These are phyloP conservation scores for Hydropotes inermis DNA, from an alignment of 2,113 vertebrate species.

Conservation along the genomic window DNA sequence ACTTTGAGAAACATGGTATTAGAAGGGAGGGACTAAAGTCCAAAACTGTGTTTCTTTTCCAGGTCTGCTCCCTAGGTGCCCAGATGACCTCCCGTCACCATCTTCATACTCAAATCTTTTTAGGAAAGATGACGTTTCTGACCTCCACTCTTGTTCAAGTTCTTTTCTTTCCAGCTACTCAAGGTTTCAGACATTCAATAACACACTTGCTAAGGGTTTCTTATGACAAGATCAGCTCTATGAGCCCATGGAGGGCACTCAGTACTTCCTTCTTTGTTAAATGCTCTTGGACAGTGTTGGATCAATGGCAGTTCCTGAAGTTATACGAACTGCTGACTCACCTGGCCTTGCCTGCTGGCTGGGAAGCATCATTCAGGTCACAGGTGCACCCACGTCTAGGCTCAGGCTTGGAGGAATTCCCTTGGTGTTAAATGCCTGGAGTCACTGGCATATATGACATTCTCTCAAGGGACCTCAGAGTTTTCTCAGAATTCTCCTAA, in stretches of 20 bases:
- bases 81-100: background rate
- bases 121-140: background rate
- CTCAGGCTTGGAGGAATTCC: background rate
- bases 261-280: background rate
- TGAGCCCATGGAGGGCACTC: background rate
- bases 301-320: background rate
- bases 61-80: background rate
- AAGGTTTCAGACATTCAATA: background rate
- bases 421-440: background rate
- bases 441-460: fast-evolving
- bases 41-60: background rate
- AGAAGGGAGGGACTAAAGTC: background rate
- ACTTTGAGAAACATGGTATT: background rate
- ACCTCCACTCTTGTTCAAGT: background rate
- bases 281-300: too few species aligned
- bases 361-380: background rate
- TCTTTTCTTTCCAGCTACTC: background rate
- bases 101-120: background rate
- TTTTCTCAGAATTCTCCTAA: background rate
- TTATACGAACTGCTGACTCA: background rate
- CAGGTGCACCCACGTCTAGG: background rate
- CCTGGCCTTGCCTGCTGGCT: too few species aligned
- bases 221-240: background rate
- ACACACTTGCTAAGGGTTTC: background rate
- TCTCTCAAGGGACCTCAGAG: background rate